Percentiles rank a stretch among this genome's conserved stretches.
phyloP scores from a whole-genome alignment of 2,888 invertebrate species.

The Cantharis rufa region DNA sequence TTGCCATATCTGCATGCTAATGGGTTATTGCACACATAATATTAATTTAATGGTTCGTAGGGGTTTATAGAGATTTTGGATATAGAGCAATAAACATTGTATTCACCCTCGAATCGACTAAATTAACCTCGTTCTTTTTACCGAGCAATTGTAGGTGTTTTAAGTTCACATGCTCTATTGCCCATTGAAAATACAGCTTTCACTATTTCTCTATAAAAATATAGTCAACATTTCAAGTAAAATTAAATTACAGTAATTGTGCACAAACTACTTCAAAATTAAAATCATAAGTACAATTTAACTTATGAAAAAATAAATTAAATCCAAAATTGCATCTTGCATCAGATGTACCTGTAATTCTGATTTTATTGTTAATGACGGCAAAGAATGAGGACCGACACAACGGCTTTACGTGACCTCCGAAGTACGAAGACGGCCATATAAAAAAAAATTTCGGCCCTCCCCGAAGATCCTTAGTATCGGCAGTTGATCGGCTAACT shows the following conservation, averaged over 20 bases:
- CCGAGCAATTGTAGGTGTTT: background rate
- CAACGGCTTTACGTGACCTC: too few species aligned
- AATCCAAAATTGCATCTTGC: too few species aligned
- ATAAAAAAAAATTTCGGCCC: too few species aligned
- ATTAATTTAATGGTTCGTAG: background rate
- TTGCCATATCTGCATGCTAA: too few species aligned
- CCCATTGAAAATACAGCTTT: background rate
- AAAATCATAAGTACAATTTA: background rate
- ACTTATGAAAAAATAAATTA: background rate
- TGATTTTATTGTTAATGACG: too few species aligned
- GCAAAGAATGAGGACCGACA: too few species aligned
- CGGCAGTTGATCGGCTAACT: too few species aligned
- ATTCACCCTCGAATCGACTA: background rate
- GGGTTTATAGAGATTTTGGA: background rate
- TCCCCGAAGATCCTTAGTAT: too few species aligned
- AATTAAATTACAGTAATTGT: background rate
- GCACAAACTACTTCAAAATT: background rate
- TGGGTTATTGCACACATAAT: too few species aligned
- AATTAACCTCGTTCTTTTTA: background rate
- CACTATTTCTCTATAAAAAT: background rate
- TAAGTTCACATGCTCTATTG: background rate
- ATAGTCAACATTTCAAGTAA: background rate
- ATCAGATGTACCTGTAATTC: too few species aligned
- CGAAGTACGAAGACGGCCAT: too few species aligned
- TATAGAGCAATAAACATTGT: background rate